Base-by-base conservation (phyloP, 1,140 invertebrate species). In the Augochlora pura region DNA sequence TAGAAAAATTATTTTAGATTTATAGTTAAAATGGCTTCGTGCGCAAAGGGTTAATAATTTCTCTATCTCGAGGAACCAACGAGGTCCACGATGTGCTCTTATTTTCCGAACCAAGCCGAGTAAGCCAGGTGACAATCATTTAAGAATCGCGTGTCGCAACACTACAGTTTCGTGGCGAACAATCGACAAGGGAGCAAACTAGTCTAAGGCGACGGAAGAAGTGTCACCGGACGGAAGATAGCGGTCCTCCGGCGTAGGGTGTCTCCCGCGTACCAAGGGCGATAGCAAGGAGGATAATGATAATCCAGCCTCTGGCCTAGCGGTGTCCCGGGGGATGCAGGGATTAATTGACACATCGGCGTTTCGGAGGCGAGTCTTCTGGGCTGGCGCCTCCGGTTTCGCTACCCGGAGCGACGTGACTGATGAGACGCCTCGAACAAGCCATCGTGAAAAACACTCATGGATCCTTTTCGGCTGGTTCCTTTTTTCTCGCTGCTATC, bases 281-380 rank as follows among this genome's bases (percentile, higher is more conserved):
- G 84, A 78, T 86, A 79, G 68, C 38, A 52, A 46, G 60, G 72
- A 66, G 81, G 84, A 80, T 76, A 81, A 86, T 77, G 84, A 86
- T 86, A 86, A 86, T 83, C 85, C 83, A 77, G 84, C 81, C 62
- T 86, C 85, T 86, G 77, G 81, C 64, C 85, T 86, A 81, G 84
- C 78, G 66, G 62, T 87, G 87, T 89, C 88, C 88, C 87, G 66
- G 66, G 87, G 87, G 88, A 89, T 82, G 71, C 82, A 72, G 83
- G 88, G 86, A 90, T 90, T 90, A 90, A 89, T 90, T 90, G 88
- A 90, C 88, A 90, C 87, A 90, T 90, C 84, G 87, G 87, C 83
- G 87, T 87, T 85, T 83, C 80, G 82, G 75, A 82, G 88, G 49
- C 49, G 79, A 84, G 82, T 74, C 77, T 83, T 64, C 70, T 65